Conservation (phyloP, 1,140 invertebrate species). For the Colletes gigas region DNA sequence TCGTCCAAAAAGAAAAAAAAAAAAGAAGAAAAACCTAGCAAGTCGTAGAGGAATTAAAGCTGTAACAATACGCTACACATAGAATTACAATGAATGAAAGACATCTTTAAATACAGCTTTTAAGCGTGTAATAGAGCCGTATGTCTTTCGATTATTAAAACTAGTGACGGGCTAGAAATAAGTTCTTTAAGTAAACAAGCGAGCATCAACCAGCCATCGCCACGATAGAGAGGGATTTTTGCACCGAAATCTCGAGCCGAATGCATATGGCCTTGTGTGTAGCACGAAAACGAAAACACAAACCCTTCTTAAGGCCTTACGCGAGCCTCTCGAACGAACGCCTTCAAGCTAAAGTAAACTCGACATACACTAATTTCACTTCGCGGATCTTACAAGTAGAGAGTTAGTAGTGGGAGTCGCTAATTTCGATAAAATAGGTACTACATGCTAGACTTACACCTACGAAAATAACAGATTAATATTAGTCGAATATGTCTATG, state of each 20-base stretch:
- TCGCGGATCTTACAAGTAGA: background rate
- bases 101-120: constrained; percentile 41
- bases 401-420: background rate
- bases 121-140: constrained; percentile 38
- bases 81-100: constrained; percentile 12
- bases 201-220: constrained; percentile 19
- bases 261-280: constrained; percentile 23
- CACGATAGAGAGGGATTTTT: background rate
- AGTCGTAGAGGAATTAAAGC: constrained; percentile 23
- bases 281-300: constrained; percentile 16
- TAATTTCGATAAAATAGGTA: no score
- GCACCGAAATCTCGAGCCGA: background rate
- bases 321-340: constrained; percentile 22
- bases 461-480: no score
- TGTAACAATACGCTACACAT: constrained; percentile 39
- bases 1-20: constrained; percentile 34
- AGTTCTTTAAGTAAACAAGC: constrained; percentile 46
- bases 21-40: constrained; percentile 3
- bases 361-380: background rate
- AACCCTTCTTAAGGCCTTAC: constrained; percentile 30
- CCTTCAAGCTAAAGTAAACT: constrained; percentile 13
- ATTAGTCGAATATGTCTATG: no score
- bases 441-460: no score
- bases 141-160: constrained; percentile 55
- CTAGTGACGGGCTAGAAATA: constrained; percentile 39